Evolutionary conservation across 2,797 vertebrate species (phyloP), one percentile per base, ranked within the genome.

Genomic region (Cyclopterus lumpus): DNA sequence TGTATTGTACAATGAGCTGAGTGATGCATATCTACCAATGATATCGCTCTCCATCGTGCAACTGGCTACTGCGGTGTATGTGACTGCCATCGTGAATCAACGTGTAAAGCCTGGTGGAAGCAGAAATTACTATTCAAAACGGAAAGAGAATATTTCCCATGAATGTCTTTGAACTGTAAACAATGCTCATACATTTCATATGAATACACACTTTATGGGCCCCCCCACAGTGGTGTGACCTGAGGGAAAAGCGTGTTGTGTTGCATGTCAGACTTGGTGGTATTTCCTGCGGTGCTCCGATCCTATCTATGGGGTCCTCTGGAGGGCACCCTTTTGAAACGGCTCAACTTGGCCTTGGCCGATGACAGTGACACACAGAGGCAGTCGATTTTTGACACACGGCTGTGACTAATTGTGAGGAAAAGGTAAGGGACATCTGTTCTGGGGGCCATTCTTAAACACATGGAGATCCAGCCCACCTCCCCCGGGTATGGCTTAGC

Each of bases 381-480:
- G 80, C 64, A 72, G 83, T 84, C 15, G 11, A 67, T 76, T 82
- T 83, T 65, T 84, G 80, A 91, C 82, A 79, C 79, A 3, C 15
- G 11, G 59, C 80, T 38, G 76, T 88, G 88, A 91, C 88, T 88
- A 90, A 93, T 90, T 87, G 81, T 79, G 84, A 84, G 85, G 82
- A 88, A 89, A 88, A 87, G 89, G 85, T 89, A 86, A 77, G 73
- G 49, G 51, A 81, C 78, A 77, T 80, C 72, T 65, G 61, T 79
- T 86, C 69, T 57, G 67, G 49, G n/a, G 68, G 78, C 58, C 59
- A 20, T 53, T 81, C 59, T 73, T 89, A 77, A 86, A 86, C 76
- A 78, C 85, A 79, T 71, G 60, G 84, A 86, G 77, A 90, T 89
- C 76, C 46, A 54, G 67, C 72, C 67, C 32, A 6, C 59, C 55